These are phyloP conservation scores for Leptatherina wallacei DNA, from an alignment of 2,797 vertebrate species.

Conservation along the genomic window DNA sequence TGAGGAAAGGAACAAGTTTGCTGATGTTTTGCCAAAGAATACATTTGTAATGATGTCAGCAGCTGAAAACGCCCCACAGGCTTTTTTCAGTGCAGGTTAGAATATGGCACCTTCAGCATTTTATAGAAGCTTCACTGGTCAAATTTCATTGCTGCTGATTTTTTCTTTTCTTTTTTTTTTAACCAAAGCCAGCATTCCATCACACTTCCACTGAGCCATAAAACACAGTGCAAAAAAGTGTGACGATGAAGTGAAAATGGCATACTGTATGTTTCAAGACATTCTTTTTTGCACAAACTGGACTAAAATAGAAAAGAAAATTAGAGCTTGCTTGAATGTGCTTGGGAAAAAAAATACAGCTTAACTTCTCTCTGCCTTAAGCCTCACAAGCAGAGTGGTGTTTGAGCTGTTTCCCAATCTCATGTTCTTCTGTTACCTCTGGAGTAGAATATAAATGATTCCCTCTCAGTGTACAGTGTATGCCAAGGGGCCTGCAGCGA, in stretches of 20 bases:
- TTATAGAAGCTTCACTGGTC: slow-evolving; percentile 59
- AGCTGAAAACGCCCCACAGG: slow-evolving; percentile 61
- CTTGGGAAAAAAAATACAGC: slow-evolving; percentile 67
- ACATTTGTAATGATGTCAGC: slow-evolving; percentile 76
- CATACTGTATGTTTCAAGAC: slow-evolving; percentile 18
- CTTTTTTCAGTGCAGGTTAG: slow-evolving; percentile 60
- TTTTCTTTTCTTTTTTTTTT: slow-evolving; percentile 7
- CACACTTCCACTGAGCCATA: slow-evolving; percentile 47
- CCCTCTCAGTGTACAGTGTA: slow-evolving; percentile 80
- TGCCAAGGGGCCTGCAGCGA: slow-evolving; percentile 83
- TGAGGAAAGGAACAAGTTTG: slow-evolving; percentile 49
- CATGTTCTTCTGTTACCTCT: slow-evolving; percentile 86
- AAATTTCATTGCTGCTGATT: slow-evolving; percentile 55
- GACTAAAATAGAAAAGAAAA: slow-evolving; percentile 59
- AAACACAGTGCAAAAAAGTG: slow-evolving; percentile 18
- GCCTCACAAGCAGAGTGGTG: slow-evolving; percentile 80
- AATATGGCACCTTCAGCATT: slow-evolving; percentile 63
- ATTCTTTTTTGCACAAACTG: slow-evolving; percentile 17
- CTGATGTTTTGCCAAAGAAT: slow-evolving; percentile 69
- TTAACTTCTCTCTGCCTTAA: slow-evolving; percentile 78
- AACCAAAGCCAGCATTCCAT: slow-evolving; percentile 62
- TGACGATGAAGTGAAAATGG: slow-evolving; percentile 29
- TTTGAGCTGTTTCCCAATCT: slow-evolving; percentile 86
- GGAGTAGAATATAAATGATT: slow-evolving; percentile 87
- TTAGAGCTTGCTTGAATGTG: slow-evolving; percentile 76